These are phyloP conservation scores for Sebastes reedi DNA, from an alignment of 2,797 vertebrate genomes.

Conservation along the genomic window DNA sequence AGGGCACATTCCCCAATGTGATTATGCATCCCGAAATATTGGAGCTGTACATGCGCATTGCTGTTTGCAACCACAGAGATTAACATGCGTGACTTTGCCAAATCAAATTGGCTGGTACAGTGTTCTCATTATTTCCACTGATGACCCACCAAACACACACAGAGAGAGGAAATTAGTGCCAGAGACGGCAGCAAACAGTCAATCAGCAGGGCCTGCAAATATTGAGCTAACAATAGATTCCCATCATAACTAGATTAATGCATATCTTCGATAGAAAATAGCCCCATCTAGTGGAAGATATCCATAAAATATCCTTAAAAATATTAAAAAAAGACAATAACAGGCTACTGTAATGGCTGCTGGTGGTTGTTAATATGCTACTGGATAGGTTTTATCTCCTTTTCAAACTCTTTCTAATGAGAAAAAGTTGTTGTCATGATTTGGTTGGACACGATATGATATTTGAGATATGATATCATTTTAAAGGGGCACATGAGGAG, in stretches of 20 bases:
- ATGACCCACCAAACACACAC: background rate
- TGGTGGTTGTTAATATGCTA: background rate
- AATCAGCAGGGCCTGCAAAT: background rate
- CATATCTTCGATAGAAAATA: constrained; percentile 31
- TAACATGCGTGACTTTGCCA: constrained; percentile 2
- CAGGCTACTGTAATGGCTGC: background rate
- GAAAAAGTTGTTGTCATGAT: background rate
- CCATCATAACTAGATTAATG: background rate
- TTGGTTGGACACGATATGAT: background rate
- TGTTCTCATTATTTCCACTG: constrained; percentile 33
- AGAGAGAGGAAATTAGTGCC: constrained; percentile 4
- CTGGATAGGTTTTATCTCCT: background rate
- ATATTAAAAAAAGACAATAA: background rate
- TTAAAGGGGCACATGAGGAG: background rate
- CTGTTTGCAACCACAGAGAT: background rate
- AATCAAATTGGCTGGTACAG: constrained; percentile 20
- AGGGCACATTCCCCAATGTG: background rate
- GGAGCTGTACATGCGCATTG: background rate
- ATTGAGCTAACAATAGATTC: background rate
- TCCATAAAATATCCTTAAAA: background rate
- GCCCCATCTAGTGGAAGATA: constrained; percentile 66
- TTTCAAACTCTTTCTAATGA: background rate
- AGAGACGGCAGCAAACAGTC: background rate
- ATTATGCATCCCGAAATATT: background rate
- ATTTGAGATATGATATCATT: background rate